Evolutionary conservation across 2,888 invertebrate species (phyloP).

Genomic region (Lasioglossum zephyrum): DNA sequence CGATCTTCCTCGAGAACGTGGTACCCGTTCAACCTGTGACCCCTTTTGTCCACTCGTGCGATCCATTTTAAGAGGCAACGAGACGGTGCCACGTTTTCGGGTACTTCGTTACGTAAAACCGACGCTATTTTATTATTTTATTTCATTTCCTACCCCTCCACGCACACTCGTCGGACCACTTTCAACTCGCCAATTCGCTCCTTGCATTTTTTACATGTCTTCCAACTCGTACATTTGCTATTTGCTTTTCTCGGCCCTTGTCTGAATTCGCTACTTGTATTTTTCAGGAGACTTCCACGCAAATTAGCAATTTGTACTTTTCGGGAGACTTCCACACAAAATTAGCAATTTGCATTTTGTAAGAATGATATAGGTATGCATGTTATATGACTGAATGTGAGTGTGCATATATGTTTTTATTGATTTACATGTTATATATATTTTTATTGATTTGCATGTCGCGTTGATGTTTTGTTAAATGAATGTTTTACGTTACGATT

Average conservation of each 20-base stretch:
- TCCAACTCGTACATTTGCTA: background rate
- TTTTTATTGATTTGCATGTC: too few relatives aligned
- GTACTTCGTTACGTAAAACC: conserved; percentile 21
- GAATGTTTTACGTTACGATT: too few relatives aligned
- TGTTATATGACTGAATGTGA: too few relatives aligned
- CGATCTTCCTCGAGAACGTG: conserved; percentile 60
- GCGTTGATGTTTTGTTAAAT: too few relatives aligned
- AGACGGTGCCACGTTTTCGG: conserved; percentile 33
- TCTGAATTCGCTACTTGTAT: background rate
- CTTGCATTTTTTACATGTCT: background rate
- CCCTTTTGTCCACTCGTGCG: conserved; percentile 55
- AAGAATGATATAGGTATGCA: too few relatives aligned
- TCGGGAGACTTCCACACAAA: too few relatives aligned
- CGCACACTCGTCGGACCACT: background rate
- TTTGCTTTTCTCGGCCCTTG: background rate
- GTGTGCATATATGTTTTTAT: too few relatives aligned
- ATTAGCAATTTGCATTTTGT: background rate
- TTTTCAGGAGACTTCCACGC: background rate
- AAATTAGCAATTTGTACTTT: too few relatives aligned
- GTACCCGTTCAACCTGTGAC: conserved; percentile 64
- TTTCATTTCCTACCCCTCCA: background rate
- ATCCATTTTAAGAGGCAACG: conserved; percentile 42
- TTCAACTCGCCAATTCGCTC: background rate
- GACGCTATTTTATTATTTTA: background rate
- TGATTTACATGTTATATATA: too few relatives aligned